phyloP scores from a whole-genome alignment of 1,140 invertebrate genomes.

The Cryptotermes secundus region DNA sequence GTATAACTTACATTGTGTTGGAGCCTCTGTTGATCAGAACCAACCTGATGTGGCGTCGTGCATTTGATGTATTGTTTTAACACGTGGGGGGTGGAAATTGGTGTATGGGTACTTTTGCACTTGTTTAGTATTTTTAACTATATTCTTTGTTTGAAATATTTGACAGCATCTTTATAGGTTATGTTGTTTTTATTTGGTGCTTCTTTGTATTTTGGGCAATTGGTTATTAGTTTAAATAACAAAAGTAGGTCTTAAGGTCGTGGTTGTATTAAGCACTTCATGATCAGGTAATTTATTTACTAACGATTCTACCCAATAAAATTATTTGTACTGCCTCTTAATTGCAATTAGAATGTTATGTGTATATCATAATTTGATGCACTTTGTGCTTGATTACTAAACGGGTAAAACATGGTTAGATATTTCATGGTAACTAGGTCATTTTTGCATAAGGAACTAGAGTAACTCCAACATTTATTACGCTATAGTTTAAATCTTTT shows the following conservation, averaged over 20 bases:
- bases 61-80: slow-evolving; percentile 30
- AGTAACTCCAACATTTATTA: background rate
- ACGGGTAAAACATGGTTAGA: slow-evolving; percentile 33
- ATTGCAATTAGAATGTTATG: slow-evolving; percentile 22
- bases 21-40: slow-evolving; percentile 29
- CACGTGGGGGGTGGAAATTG: slow-evolving; percentile 34
- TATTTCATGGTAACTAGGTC: background rate
- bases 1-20: slow-evolving; percentile 21
- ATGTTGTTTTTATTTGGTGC: slow-evolving; percentile 27
- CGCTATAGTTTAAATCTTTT: background rate
- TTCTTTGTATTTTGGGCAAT: slow-evolving; percentile 32
- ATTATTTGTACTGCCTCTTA: slow-evolving; percentile 27
- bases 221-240: slow-evolving; percentile 33
- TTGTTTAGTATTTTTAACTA: slow-evolving; percentile 32
- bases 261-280: slow-evolving; percentile 31
- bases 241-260: slow-evolving; percentile 33
- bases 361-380: slow-evolving; percentile 31
- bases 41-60: slow-evolving; percentile 22
- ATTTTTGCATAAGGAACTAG: slow-evolving; percentile 12
- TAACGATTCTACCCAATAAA: slow-evolving; percentile 31
- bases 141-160: slow-evolving; percentile 34
- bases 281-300: slow-evolving; percentile 33
- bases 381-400: slow-evolving; percentile 35
- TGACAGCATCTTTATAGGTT: slow-evolving; percentile 24
- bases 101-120: slow-evolving; percentile 34